These are phyloP conservation scores for Diplosoma virens DNA, from an alignment of 23 tunicate species.

Conservation along the genomic window DNA sequence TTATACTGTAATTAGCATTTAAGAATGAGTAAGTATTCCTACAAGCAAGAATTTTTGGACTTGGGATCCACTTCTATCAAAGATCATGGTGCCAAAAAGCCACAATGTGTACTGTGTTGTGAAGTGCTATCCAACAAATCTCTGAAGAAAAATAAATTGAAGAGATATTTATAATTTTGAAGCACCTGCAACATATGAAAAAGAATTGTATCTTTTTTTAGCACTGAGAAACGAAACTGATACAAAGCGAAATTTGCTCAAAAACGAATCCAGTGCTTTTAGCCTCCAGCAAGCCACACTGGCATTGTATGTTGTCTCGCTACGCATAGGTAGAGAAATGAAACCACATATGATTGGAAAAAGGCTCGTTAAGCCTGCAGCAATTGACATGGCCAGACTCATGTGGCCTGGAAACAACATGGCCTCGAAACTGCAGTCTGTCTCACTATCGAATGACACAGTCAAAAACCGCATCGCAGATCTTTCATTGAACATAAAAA, in stretches of 20 bases:
- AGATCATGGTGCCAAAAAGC: background rate
- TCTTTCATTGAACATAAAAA: constrained; percentile 45
- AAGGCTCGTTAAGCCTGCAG: constrained; percentile 7
- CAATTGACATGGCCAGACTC: constrained; percentile 59
- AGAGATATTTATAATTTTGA: too few species aligned
- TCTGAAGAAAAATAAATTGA: background rate
- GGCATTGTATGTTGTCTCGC: background rate
- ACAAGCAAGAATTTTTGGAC: too few species aligned
- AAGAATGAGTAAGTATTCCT: too few species aligned
- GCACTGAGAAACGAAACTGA: too few species aligned
- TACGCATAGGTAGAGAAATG: background rate
- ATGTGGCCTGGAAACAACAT: constrained; percentile 40
- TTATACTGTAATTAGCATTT: too few species aligned
- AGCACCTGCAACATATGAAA: too few species aligned
- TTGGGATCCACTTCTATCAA: too few species aligned
- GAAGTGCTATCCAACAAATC: too few species aligned
- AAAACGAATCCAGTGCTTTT: too few species aligned
- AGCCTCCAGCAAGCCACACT: too few species aligned
- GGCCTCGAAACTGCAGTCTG: constrained; percentile 64
- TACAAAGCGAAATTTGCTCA: too few species aligned
- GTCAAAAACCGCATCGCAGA: constrained; percentile 44
- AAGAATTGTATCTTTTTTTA: too few species aligned
- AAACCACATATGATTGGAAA: constrained; percentile 8
- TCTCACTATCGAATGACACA: constrained; percentile 47
- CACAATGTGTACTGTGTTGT: background rate